A percentile compares a stretch with the other conserved stretches of the same genome.
These are phyloP conservation scores for Leucania comma DNA, from an alignment of 2,888 invertebrate genomes.

Conservation along the genomic window DNA sequence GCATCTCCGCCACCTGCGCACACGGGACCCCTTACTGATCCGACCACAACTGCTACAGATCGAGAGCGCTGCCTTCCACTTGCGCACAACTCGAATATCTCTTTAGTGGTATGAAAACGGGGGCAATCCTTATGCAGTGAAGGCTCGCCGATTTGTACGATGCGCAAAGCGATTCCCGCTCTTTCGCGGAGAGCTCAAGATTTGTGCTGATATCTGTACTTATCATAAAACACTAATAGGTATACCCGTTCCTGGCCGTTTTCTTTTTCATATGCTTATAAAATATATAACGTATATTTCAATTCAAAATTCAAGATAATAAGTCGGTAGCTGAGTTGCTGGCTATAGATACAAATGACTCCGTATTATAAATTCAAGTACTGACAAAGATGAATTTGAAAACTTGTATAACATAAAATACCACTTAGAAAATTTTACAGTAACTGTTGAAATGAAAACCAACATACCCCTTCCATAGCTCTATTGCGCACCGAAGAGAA, in stretches of 20 bases:
- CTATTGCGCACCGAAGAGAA: constrained; percentile 88
- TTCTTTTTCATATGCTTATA: not conserved
- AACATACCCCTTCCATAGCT: constrained; percentile 88
- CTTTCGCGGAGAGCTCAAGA: too few species aligned
- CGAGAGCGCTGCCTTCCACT: too few species aligned
- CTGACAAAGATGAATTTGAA: not conserved
- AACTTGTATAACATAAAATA: not conserved
- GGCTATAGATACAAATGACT: not conserved
- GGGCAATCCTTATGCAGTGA: too few species aligned
- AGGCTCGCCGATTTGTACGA: too few species aligned
- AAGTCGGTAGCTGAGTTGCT: too few species aligned
- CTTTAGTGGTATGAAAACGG: too few species aligned
- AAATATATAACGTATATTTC: too few species aligned
- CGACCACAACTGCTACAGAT: not conserved
- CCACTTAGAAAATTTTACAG: not conserved
- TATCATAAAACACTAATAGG: not conserved
- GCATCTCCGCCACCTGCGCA: constrained; percentile 86
- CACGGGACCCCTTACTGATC: constrained; percentile 6
- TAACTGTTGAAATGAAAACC: not conserved
- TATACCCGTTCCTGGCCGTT: too few species aligned
- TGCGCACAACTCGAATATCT: too few species aligned
- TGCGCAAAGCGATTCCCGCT: too few species aligned
- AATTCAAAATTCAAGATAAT: too few species aligned
- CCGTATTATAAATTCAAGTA: not conserved
- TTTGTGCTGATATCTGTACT: too few species aligned